These are phyloP conservation scores for Arrhopalites spinosus DNA, from an alignment of 2,888 invertebrate species.

Conservation along the genomic window DNA sequence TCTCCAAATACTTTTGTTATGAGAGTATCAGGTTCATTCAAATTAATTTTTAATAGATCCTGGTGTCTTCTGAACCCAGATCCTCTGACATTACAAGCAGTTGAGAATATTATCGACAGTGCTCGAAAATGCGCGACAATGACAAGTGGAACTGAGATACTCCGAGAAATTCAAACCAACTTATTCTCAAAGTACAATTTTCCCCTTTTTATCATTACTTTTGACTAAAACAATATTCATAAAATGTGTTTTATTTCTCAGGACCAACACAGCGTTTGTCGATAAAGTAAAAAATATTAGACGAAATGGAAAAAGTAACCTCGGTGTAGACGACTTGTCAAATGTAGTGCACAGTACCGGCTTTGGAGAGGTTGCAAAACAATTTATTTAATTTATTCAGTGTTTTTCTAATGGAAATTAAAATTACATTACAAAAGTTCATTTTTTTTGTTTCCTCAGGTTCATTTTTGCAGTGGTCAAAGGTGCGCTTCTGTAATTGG, in stretches of 20 bases:
- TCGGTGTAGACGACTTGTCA: conserved; percentile 42
- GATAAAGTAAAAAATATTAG: conserved; percentile 25
- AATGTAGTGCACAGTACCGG: conserved; percentile 45
- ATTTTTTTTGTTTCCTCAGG: conserved; percentile 21
- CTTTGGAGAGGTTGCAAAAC: conserved; percentile 43
- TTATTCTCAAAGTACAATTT: conserved; percentile 32
- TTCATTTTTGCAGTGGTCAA: conserved; percentile 49
- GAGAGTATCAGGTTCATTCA: neutral
- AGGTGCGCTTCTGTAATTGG: conserved; percentile 50
- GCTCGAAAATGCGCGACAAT: conserved; percentile 48
- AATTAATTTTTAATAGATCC: conserved; percentile 46
- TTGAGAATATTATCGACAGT: conserved; percentile 51
- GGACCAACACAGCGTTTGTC: conserved; percentile 15
- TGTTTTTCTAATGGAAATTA: neutral
- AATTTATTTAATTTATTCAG: too few species aligned
- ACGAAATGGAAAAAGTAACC: conserved; percentile 9
- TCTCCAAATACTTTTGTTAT: neutral
- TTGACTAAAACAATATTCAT: neutral
- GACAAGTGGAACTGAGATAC: conserved; percentile 41
- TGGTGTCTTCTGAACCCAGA: conserved; percentile 54
- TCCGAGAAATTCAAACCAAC: conserved; percentile 37
- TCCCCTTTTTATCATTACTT: neutral
- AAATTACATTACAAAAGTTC: neutral
- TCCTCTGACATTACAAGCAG: conserved; percentile 38
- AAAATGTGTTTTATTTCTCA: neutral